Base-by-base conservation (phyloP, 2,797 vertebrate genomes). In the Phataginus tetradactyla region DNA sequence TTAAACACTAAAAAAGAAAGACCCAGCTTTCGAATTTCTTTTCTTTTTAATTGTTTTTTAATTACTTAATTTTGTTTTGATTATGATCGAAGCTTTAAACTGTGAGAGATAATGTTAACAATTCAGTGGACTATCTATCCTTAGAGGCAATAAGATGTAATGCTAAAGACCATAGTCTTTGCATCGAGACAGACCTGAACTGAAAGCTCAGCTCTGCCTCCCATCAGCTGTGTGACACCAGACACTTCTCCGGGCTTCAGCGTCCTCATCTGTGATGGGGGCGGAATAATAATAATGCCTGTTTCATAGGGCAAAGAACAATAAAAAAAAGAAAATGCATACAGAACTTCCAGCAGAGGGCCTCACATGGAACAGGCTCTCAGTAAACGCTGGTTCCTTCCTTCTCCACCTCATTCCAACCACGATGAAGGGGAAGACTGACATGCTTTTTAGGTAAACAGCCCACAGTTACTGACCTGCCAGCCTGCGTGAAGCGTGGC, bases 51-150 rank as follows among this genome's bases (percentile, higher is more conserved):
- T 90, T 64, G 2, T 27, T 68, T 93, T 96, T 79, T 79, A 72
- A 83, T 89, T 89, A 87, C 42, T 94, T 77, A 64, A 75, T 90
- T 53, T 81, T 95, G 17, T 91, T 95, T 95, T 51, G 18, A 79
- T 84, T 84, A 57, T 69, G 91, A 92, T 77, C 55, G 84, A 87
- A 95, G 21, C 14, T 71, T 72, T 94, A 69, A 66, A 89, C 63
- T 71, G 29, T 81, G 49, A 79, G 57, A 51, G 57, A 69, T 59
- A 49, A 90, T 80, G 37, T 79, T 64, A 71, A 59, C 45, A 87
- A 79, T 86, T 94, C 34, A 72, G 37, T 45, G 59, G 13, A 63
- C 21, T 81, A 5, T 74, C 66, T 95, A n/a, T 59, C 18, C 25
- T 84, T 45, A 20, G 39, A 87, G 15, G 13, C 32, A 84, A 15